Conservation (phyloP, 2,797 vertebrate species). For the Rhodeus uyekii region DNA sequence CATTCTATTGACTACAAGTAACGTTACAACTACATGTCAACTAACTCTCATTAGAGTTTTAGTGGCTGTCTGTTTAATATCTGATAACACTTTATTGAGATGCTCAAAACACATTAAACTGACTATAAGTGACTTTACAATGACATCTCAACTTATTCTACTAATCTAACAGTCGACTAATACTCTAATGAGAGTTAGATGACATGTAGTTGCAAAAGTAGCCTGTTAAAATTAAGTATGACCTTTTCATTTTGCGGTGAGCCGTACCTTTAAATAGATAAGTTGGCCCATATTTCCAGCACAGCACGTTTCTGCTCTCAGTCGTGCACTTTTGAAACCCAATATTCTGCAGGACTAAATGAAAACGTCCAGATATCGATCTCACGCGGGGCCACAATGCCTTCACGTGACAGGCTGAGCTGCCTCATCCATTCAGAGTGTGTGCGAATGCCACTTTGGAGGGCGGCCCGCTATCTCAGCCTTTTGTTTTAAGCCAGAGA, state of each 20-base stretch:
- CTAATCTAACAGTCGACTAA: too few species aligned
- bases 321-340: conserved; percentile 1
- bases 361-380: conserved; percentile 42
- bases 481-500: conserved; percentile 64
- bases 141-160: too few species aligned
- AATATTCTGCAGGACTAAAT: conserved; percentile 37
- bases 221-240: neutral
- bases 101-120: too few species aligned
- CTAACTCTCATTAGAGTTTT: too few species aligned
- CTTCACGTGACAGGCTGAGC: conserved; percentile 9
- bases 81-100: too few species aligned
- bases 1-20: too few species aligned
- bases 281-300: neutral
- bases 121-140: too few species aligned
- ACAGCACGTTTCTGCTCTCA: neutral
- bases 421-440: conserved; percentile 25
- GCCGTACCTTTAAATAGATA: neutral
- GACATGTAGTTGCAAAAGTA: too few species aligned
- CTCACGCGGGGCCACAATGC: neutral
- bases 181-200: neutral
- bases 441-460: conserved; percentile 18
- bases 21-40: too few species aligned
- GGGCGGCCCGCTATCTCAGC: conserved; percentile 40
- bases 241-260: neutral
- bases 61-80: too few species aligned